phyloP scores from a whole-genome alignment of 2,888 invertebrate species.

The Drosophila paracracens region DNA sequence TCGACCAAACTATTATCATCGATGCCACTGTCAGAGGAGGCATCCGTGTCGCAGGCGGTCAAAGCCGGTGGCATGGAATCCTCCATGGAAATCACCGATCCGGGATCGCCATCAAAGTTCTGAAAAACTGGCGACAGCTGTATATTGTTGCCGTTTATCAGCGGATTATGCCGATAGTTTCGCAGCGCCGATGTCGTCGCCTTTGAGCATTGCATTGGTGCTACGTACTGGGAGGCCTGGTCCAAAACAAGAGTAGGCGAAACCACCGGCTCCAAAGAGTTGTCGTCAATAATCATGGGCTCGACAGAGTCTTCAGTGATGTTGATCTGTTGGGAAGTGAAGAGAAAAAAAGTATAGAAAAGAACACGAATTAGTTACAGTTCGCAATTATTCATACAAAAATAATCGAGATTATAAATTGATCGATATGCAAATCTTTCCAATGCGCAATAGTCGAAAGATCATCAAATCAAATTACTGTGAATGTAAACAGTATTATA shows the following conservation, averaged over 20 bases:
- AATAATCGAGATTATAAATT: neutral
- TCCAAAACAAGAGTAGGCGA: constrained; percentile 14
- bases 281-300: constrained; percentile 68
- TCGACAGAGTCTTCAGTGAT: constrained; percentile 34
- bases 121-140: constrained; percentile 76
- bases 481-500: no score
- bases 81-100: constrained; percentile 62
- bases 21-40: constrained; percentile 82
- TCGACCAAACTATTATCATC: constrained; percentile 76
- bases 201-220: constrained; percentile 67
- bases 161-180: constrained; percentile 82
- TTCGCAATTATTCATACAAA: neutral
- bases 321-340: constrained; percentile 29
- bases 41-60: constrained; percentile 79
- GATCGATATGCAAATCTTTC: neutral
- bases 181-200: constrained; percentile 73
- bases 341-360: constrained; percentile 22
- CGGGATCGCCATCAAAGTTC: constrained; percentile 45
- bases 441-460: neutral
- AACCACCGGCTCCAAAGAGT: constrained; percentile 49
- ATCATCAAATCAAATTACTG: neutral
- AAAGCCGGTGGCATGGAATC: constrained; percentile 80
- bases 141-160: constrained; percentile 82
- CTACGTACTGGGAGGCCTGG: constrained; percentile 32
- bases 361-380: constrained; percentile 22